These are phyloP conservation scores for Apus apus DNA, from an alignment of 2,113 vertebrate genomes.

Conservation along the genomic window DNA sequence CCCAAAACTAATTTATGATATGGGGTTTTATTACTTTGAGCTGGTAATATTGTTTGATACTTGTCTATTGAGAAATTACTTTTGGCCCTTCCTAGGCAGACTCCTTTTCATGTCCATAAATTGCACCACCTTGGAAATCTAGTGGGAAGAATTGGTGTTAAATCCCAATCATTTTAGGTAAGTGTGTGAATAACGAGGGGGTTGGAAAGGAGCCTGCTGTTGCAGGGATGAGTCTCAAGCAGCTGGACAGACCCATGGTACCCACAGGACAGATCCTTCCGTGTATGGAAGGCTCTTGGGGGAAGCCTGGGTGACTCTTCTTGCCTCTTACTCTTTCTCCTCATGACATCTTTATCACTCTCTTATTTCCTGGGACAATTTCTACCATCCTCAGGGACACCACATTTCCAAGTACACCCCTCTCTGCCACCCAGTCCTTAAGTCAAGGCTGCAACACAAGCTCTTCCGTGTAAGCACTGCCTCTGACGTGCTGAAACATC, in stretches of 20 bases:
- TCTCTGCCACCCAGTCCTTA: neutral
- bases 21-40: fast-evolving
- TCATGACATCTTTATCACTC: neutral
- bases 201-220: neutral
- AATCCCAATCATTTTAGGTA: neutral
- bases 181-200: neutral
- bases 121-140: neutral
- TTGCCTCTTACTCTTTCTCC: neutral
- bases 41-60: neutral
- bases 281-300: fast-evolving
- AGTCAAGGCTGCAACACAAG: neutral
- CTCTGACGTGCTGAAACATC: neutral
- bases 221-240: fast-evolving
- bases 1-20: neutral
- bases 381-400: neutral
- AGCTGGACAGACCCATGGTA: neutral
- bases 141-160: neutral
- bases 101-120: neutral
- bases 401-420: neutral
- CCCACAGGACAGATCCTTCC: neutral
- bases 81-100: neutral
- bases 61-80: neutral
- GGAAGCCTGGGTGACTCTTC: neutral
- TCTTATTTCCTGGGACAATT: neutral
- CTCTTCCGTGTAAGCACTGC: neutral